Evolutionary conservation across 2,888 invertebrate genomes (phyloP).

Genomic region (Lymantria dispar): DNA sequence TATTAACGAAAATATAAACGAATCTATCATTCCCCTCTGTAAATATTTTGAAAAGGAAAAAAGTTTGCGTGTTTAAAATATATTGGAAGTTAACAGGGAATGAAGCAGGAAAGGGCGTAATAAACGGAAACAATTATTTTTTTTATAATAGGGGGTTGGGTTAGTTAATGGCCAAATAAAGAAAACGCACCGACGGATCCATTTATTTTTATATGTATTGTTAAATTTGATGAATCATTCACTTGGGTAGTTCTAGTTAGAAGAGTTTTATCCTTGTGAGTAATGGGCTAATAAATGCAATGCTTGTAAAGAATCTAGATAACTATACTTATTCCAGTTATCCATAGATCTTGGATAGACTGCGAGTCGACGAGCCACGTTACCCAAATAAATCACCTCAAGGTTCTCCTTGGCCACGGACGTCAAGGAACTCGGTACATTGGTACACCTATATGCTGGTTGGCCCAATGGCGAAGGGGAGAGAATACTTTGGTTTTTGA

Average conservation of each 20-base stretch:
- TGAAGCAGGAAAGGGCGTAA: slow-evolving; percentile 24
- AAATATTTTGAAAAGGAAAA: slow-evolving; percentile 14
- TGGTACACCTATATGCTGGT: too few relatives aligned
- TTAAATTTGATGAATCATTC: slow-evolving; percentile 2
- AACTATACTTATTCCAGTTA: too few relatives aligned
- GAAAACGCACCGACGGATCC: slow-evolving; percentile 6
- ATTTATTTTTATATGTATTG: slow-evolving; percentile 1
- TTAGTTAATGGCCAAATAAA: slow-evolving; percentile 9
- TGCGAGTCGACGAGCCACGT: too few relatives aligned
- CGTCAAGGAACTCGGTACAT: too few relatives aligned
- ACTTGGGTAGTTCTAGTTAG: neutral
- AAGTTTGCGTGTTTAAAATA: slow-evolving; percentile 30
- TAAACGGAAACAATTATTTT: slow-evolving; percentile 38
- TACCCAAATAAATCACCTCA: too few relatives aligned
- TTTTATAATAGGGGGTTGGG: slow-evolving; percentile 20
- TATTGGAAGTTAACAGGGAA: slow-evolving; percentile 31
- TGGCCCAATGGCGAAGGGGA: too few relatives aligned
- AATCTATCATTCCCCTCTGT: slow-evolving; percentile 6
- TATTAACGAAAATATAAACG: slow-evolving; percentile 2
- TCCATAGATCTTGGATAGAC: too few relatives aligned
- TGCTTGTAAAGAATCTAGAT: too few relatives aligned
- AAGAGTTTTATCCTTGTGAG: neutral
- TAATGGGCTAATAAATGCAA: too few relatives aligned
- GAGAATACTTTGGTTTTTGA: too few relatives aligned
- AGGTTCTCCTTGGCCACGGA: too few relatives aligned